A percentile compares a stretch with the other conserved stretches of the same genome.
phyloP scores from a whole-genome alignment of 2,797 vertebrate genomes.

The Galagoides demidoff region DNA sequence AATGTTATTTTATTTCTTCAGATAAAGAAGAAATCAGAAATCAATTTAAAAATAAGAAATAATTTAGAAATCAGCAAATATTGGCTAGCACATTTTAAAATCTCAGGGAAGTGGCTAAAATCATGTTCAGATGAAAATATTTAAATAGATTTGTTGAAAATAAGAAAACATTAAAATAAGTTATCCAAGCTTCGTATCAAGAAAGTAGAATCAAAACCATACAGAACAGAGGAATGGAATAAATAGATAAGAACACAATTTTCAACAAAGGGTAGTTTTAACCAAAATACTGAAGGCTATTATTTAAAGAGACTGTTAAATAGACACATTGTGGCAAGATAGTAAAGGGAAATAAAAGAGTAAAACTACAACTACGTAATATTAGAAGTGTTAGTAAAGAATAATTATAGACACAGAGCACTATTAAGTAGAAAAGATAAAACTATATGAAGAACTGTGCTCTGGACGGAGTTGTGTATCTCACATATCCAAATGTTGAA shows the following conservation, averaged over 20 bases:
- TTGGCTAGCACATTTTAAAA: background rate
- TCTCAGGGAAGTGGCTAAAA: background rate
- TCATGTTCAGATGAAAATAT: background rate
- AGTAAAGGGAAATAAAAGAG: background rate
- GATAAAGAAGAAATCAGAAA: slow-evolving; percentile 21
- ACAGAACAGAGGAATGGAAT: background rate
- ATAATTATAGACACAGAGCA: background rate
- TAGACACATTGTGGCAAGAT: background rate
- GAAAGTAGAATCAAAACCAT: background rate
- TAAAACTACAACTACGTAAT: background rate
- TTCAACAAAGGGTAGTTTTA: background rate
- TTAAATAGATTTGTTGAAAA: background rate
- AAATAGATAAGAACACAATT: background rate
- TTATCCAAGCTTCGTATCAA: slow-evolving; percentile 21
- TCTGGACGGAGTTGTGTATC: background rate
- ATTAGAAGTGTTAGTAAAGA: background rate
- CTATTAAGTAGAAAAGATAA: background rate
- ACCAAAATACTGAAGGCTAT: background rate
- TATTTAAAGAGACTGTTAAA: slow-evolving; percentile 14
- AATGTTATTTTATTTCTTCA: background rate
- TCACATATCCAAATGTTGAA: background rate
- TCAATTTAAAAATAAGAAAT: background rate
- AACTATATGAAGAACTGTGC: background rate
- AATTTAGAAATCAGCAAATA: background rate
- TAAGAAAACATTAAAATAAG: background rate